Evolutionary conservation across 2,113 vertebrate species (phyloP), one percentile per base, ranked within the genome.

Genomic region (Petromus typicus): DNA sequence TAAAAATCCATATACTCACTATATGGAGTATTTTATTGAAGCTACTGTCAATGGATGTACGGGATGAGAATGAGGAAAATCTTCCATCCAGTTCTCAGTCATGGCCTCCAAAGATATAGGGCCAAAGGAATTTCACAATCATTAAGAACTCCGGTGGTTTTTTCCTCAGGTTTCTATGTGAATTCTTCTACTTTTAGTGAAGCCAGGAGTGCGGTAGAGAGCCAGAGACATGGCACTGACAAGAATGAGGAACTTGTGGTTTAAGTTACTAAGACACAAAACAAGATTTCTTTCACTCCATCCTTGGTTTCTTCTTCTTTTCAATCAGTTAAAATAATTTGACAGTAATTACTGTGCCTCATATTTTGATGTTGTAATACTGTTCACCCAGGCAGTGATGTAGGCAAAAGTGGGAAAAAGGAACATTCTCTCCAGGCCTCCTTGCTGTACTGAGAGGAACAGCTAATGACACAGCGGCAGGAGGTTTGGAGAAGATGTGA

Each of bases 371-470:
- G 98, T 92, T 98, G 92, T 93, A 98, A 98, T 90, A 96, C 97
- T 98, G 96, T 97, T 99, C 99, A 99, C 99, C 99, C 99, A 92
- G 99, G 99, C 67, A 99, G 99, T 92, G 99, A 99, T 34, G 99
- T 99, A 96, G 99, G 99, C 98, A 99, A 98, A 97, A 99, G 99
- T 98, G 99, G 99, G 99, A 99, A 98, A 99, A 99, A 97, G 99
- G 99, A 99, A 99, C 99, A 98, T 99, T 99, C 95, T 99, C 99
- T 98, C 99, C 99, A 40, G 99, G 98, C 94, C 99, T 98, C 99
- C 99, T 99, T 37, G 99, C 99, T 97, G 99, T 99, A 98, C 99
- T 99, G 97, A 99, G 98, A 0, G 99, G 99, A 1, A 98, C 99
- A 34, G 98, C 98, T 98, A 99, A 98, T 93, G 99, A 99, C 99